Conservation (phyloP, 1,140 invertebrate species). For the Neotoxoptera formosana region DNA sequence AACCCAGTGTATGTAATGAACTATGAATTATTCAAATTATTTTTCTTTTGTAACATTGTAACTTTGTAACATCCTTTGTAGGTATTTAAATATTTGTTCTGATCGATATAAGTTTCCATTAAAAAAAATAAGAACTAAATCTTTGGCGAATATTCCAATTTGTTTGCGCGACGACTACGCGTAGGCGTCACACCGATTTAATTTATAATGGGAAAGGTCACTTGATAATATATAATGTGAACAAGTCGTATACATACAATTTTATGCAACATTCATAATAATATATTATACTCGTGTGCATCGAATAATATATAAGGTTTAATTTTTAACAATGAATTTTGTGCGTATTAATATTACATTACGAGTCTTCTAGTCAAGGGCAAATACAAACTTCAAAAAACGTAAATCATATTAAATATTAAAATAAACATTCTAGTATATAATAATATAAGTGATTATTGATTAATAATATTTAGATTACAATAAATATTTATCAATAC, state of each 20-base stretch:
- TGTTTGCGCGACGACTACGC: not conserved
- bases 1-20: not conserved
- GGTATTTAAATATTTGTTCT: not conserved
- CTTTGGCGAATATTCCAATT: not conserved
- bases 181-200: not conserved
- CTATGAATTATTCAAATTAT: not conserved
- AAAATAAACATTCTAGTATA: not conserved
- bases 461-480: no score
- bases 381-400: not conserved
- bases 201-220: not conserved
- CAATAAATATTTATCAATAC: no score
- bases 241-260: not conserved
- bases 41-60: not conserved
- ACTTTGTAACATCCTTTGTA: no score
- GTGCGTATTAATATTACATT: not conserved
- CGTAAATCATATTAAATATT: not conserved
- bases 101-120: not conserved
- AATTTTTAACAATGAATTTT: constrained; percentile 11
- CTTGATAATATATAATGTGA: not conserved
- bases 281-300: not conserved
- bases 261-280: not conserved
- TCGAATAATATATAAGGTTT: not conserved
- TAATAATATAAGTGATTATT: no score
- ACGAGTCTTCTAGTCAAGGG: not conserved
- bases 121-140: not conserved